Evolutionary conservation across 2,888 invertebrate species (phyloP), one percentile per base, ranked within the genome.

Genomic region (Volucella inanis): DNA sequence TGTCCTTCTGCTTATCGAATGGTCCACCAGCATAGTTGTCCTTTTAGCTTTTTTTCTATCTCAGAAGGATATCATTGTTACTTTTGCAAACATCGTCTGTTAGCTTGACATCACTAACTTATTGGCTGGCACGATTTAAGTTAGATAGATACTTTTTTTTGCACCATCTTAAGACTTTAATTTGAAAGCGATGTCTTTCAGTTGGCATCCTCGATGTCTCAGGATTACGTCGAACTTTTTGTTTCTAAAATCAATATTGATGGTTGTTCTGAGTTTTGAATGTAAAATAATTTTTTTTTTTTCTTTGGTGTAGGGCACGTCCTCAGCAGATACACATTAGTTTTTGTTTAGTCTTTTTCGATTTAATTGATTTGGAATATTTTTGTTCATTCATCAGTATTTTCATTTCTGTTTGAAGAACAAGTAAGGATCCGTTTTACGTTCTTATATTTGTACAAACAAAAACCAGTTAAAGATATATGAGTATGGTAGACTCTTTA

Each of bases 1-100:
- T 52, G 38, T 77, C 62, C 22, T 68, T 39, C 22, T 50, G 38
- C n/a, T 38, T 39, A 38, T 57, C 8, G 8, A 22, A 54, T 31
- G 64, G 65, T 50, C 22, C 10, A n/a, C 14, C 15, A 15, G 47
- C 12, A 9, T 8, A 39, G 57, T 22, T 49, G 57, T 41, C 47
- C 59, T 43, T 59, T 61, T 61, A 41, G 50, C n/a, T 4, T 12
- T 22, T 52, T 9, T n/a, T 22, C 31, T 38, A 18, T 65, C 74
- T 74, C 49, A 4, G 8, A 49, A 14, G 57, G 67, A 41, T 59
- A 50, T 67, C 67, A 31, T 47, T 50, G 67, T 67, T 54, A 54
- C 54, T 67, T 57, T 52, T n/a, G 18, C 59, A n/a, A 45, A 38
- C 39, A 49, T 57, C 49, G 38, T 65, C 55, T 39, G 57, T 50